phyloP scores from a whole-genome alignment of 92 coral and sea anemone genomes.

The Parazoanthus swiftii region DNA sequence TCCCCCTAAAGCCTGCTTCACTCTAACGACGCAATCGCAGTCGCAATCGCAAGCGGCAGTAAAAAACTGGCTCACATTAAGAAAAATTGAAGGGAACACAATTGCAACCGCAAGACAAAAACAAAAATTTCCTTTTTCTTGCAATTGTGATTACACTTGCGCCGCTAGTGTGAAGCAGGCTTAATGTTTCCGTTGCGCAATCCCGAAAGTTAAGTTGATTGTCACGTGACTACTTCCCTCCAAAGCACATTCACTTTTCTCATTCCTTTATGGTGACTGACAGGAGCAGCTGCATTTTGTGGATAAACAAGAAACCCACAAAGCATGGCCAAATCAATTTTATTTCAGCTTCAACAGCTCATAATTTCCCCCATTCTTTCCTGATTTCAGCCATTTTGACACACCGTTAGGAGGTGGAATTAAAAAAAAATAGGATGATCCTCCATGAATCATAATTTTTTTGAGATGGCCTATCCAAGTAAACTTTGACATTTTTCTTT shows the following conservation, averaged over 20 bases:
- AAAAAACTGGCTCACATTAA: no score
- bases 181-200: neutral
- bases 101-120: no score
- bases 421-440: neutral
- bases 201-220: slow-evolving; percentile 2
- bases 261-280: slow-evolving; percentile 22
- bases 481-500: neutral
- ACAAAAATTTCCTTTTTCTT: no score
- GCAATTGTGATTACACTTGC: no score
- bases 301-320: slow-evolving; percentile 9
- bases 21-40: no score
- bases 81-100: no score
- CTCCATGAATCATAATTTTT: slow-evolving; percentile 12
- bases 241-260: slow-evolving; percentile 1
- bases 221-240: slow-evolving; percentile 18
- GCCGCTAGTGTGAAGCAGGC: no score
- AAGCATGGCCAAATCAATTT: neutral
- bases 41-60: no score
- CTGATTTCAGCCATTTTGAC: slow-evolving; percentile 17
- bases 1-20: neutral
- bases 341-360: neutral
- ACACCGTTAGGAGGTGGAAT: neutral
- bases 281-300: slow-evolving; percentile 7
- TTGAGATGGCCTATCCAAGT: slow-evolving; percentile 14
- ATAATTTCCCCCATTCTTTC: slow-evolving; percentile 16